Evolutionary conservation across 2,797 vertebrate species (phyloP).

Genomic region (Sebastes reedi): DNA sequence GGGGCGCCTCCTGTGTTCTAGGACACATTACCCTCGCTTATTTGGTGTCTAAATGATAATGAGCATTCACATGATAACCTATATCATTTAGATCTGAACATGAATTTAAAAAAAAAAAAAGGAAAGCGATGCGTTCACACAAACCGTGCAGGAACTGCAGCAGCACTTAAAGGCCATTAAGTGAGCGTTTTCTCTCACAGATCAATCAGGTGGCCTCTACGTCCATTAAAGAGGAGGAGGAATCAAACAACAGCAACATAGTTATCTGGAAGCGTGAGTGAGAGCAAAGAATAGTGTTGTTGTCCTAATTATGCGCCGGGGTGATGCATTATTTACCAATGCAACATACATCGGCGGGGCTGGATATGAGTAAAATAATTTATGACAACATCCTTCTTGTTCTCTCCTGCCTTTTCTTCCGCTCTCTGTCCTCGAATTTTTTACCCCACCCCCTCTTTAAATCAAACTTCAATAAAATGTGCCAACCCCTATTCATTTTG

Average conservation of each 20-base stretch:
- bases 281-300: constrained; percentile 80
- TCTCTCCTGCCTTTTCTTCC: constrained; percentile 57
- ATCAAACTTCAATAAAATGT: constrained; percentile 88
- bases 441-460: constrained; percentile 69
- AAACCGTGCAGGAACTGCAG: constrained; percentile 9
- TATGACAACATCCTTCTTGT: constrained; percentile 82
- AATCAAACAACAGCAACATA: constrained; percentile 55
- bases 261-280: constrained; percentile 68
- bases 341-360: constrained; percentile 83
- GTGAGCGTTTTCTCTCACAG: constrained; percentile 52
- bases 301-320: constrained; percentile 85
- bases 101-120: constrained; percentile 63
- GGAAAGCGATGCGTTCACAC: not conserved
- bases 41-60: constrained; percentile 89
- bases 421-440: constrained; percentile 62
- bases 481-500: constrained; percentile 85
- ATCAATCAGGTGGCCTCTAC: constrained; percentile 82
- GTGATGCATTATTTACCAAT: constrained; percentile 87
- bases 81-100: constrained; percentile 81
- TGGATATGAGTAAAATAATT: constrained; percentile 87
- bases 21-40: constrained; percentile 85
- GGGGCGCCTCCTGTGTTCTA: constrained; percentile 74
- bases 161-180: constrained; percentile 79
- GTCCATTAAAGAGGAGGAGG: constrained; percentile 76
- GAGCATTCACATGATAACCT: constrained; percentile 84